phyloP scores from a whole-genome alignment of 2,797 vertebrate species.

The Rhynchonycteris naso region DNA sequence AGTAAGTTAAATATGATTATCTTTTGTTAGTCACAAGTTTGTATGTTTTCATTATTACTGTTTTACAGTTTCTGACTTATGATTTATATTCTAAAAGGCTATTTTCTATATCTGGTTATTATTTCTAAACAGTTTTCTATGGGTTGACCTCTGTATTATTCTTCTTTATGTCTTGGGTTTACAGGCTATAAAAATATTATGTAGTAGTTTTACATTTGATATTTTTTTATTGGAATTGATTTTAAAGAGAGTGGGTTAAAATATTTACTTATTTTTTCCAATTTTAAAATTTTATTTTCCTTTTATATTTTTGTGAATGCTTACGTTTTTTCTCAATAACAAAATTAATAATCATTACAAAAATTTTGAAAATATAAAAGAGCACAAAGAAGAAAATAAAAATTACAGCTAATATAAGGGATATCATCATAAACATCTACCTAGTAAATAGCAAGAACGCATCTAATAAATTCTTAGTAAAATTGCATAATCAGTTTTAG shows the following conservation, averaged over 20 bases:
- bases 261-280: background rate
- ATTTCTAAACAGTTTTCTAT: background rate
- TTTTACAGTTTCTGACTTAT: background rate
- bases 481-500: background rate
- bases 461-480: background rate
- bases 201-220: background rate
- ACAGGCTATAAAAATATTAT: background rate
- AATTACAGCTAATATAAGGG: background rate
- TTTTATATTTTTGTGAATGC: background rate
- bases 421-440: background rate
- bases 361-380: background rate
- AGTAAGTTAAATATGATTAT: background rate
- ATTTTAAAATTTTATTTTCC: slow-evolving; percentile 24
- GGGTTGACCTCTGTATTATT: background rate
- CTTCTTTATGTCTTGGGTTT: background rate
- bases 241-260: background rate
- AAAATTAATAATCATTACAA: background rate
- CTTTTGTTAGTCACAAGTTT: background rate
- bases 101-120: background rate
- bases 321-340: background rate
- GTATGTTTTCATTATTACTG: background rate
- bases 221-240: background rate
- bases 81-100: background rate
- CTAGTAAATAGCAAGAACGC: background rate
- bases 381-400: background rate